Evolutionary conservation across 2,797 vertebrate genomes (phyloP).

Genomic region (Eupleurogrammus muticus): DNA sequence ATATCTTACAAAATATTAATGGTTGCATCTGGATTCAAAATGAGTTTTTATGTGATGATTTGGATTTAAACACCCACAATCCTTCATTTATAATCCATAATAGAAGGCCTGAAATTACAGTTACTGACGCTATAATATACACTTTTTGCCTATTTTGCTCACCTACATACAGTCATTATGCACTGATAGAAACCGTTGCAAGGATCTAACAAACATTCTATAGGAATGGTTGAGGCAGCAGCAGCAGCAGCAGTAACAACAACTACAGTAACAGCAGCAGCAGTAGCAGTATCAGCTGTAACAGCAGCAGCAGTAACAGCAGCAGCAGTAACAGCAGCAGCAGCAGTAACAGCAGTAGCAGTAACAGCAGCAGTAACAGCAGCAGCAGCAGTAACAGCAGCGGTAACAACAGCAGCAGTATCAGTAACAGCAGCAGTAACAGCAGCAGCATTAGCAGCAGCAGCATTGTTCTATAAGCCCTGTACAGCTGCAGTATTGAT

Average conservation of each 20-base stretch:
- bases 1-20: slow-evolving; percentile 1
- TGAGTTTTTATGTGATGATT: background rate
- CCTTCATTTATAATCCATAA: background rate
- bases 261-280: no score
- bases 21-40: slow-evolving; percentile 1
- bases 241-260: background rate
- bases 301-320: slow-evolving; percentile 21
- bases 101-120: background rate
- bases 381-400: no score
- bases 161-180: slow-evolving; percentile 33
- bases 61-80: slow-evolving; percentile 11
- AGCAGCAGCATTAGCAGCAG: slow-evolving; percentile 23
- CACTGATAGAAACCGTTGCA: no score
- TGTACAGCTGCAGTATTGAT: slow-evolving; percentile 72
- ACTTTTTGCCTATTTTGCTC: slow-evolving; percentile 23
- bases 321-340: background rate
- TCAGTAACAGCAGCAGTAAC: no score
- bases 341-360: no score
- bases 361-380: slow-evolving; percentile 10
- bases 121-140: slow-evolving; percentile 1
- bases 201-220: slow-evolving; percentile 46
- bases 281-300: no score
- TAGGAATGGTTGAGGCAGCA: slow-evolving; percentile 43
- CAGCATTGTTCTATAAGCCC: slow-evolving; percentile 41
- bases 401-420: no score